Base-by-base conservation (phyloP, 2,888 invertebrate genomes). In the Pogonocherus hispidulus region DNA sequence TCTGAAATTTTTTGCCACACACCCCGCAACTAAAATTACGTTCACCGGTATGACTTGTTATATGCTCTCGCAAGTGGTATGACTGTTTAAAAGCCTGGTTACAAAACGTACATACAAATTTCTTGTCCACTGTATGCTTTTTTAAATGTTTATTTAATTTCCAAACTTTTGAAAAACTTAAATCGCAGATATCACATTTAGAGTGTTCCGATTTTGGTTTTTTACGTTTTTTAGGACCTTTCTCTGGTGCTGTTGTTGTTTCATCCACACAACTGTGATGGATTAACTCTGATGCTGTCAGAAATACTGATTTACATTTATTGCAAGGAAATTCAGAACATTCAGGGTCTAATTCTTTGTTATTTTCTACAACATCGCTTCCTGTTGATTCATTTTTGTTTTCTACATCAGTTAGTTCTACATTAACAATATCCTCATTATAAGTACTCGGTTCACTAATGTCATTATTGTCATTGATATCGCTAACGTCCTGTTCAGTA, bases 1-100 rank as follows among this genome's bases (percentile, higher is more conserved):
- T 69, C 52, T 77, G 78, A 65, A 83, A 84, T 8, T 73, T 73
- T 72, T 83, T 83, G 14, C 78, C 78, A 64, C 84, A 84, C 49
- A 80, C 71, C 1, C 75, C 68, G 68, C 84, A 84, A 9, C 70
- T 72, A 63, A 79, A 83, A 41, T 80, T 81, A 37, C 77, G 77
- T 56, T 82, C 82, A 2, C 81, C 82, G 0, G 81, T 83, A 60
- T 83, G 84, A 1, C 75, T 73, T 1, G 80, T 78, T 44, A 81
- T 63, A 64, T 84, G 84, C 64, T 84, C 83, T 8, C 77, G 75
- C 11, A 83, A 67, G 67, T 81, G 81, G 68, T 72, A 79, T 0
- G 75, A 73, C 60, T 82, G 79, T 70, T 82, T 83, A 66, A 82
- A 84, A 16, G 73, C 69, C 64, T 79, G 81, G 8, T 76, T 71